A percentile compares a stretch with the other conserved stretches of the same genome.
These are phyloP conservation scores for Corythoichthys intestinalis DNA, from an alignment of 2,113 vertebrate species.

Conservation along the genomic window DNA sequence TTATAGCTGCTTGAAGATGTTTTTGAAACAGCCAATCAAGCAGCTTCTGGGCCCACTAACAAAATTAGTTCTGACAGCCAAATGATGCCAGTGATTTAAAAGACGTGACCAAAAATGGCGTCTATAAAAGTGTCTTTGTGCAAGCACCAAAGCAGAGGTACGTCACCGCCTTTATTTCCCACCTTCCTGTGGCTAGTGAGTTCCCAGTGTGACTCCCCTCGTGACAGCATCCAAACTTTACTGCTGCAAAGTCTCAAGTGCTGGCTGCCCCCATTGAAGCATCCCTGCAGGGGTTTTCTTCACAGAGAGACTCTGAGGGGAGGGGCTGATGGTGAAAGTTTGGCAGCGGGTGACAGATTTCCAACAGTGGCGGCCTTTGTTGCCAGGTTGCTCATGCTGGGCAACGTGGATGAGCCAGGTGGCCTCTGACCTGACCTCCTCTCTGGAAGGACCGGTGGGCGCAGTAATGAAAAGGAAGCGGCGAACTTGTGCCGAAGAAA, in stretches of 20 bases:
- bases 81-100: constrained; percentile 7
- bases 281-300: constrained; percentile 76
- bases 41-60: not conserved
- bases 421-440: constrained; percentile 88
- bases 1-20: constrained; percentile 37
- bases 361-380: constrained; percentile 77
- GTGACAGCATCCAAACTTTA: constrained; percentile 81
- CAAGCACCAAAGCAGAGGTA: constrained; percentile 64
- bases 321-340: constrained; percentile 70
- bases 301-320: constrained; percentile 42
- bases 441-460: constrained; percentile 51
- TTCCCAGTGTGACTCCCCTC: constrained; percentile 78
- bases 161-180: constrained; percentile 58
- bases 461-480: constrained; percentile 51
- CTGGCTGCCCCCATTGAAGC: constrained; percentile 80
- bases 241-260: constrained; percentile 62
- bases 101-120: constrained; percentile 32
- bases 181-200: constrained; percentile 68
- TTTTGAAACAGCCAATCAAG: constrained; percentile 32
- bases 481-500: constrained; percentile 33
- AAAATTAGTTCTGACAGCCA: constrained; percentile 36
- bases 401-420: constrained; percentile 69
- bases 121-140: constrained; percentile 45
- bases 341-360: constrained; percentile 49
- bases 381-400: constrained; percentile 76